A percentile compares a stretch with the other conserved stretches of the same genome.
These are phyloP conservation scores for Chirona hameri DNA, from an alignment of 2,888 invertebrate species.

Conservation along the genomic window DNA sequence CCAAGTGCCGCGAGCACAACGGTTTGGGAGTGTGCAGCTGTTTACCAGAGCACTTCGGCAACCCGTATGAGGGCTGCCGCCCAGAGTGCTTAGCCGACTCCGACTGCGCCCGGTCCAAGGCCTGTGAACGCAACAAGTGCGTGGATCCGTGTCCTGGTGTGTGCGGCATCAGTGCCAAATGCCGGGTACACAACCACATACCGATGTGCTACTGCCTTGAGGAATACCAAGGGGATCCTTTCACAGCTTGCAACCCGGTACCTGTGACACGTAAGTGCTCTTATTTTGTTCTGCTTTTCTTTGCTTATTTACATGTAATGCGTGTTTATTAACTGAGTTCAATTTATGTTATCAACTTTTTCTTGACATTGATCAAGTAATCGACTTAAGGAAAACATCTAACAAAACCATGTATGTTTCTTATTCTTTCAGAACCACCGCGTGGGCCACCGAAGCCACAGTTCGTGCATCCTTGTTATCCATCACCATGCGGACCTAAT, in stretches of 20 bases:
- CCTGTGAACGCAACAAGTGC: conserved; percentile 70
- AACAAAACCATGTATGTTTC: no score
- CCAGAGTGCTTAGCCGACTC: conserved; percentile 72
- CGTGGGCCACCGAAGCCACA: background rate
- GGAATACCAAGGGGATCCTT: conserved; percentile 75
- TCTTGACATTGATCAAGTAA: no score
- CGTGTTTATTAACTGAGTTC: no score
- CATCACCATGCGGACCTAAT: conserved; percentile 58
- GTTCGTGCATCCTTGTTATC: conserved; percentile 37
- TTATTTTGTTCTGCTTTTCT: background rate
- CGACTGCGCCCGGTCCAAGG: conserved; percentile 65
- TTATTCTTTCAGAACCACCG: background rate
- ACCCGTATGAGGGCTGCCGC: conserved; percentile 58
- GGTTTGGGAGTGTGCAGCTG: conserved; percentile 75
- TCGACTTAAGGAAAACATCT: no score
- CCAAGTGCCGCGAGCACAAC: conserved; percentile 69
- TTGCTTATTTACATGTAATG: background rate
- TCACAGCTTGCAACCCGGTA: conserved; percentile 41
- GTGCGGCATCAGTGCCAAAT: conserved; percentile 70
- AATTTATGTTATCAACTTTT: no score
- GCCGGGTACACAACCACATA: conserved; percentile 68
- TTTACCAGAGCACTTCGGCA: conserved; percentile 48
- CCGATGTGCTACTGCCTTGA: conserved; percentile 68
- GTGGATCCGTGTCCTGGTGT: conserved; percentile 68
- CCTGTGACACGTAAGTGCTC: conserved; percentile 13